Evolutionary conservation across 1,140 invertebrate species (phyloP).

Genomic region (Bicyclus anynana): DNA sequence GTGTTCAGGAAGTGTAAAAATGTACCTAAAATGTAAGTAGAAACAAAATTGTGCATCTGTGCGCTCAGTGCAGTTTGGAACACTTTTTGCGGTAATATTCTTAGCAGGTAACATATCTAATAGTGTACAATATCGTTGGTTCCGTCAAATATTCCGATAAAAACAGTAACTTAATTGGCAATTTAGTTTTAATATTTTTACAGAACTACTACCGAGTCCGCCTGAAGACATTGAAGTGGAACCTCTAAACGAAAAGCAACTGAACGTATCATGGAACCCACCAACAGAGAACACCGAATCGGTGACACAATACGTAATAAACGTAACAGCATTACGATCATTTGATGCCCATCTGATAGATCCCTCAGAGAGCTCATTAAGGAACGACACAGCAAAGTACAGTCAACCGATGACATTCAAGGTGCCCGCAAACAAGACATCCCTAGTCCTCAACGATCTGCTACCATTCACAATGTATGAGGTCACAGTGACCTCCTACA

Average conservation of each 20-base stretch:
- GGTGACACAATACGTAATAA: constrained; percentile 83
- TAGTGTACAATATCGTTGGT: too few relatives aligned
- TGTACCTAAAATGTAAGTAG: too few relatives aligned
- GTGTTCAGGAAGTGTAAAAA: too few relatives aligned
- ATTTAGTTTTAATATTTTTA: too few relatives aligned
- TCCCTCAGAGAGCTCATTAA: constrained; percentile 64
- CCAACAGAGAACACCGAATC: constrained; percentile 81
- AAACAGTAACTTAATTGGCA: too few relatives aligned
- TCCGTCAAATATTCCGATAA: too few relatives aligned
- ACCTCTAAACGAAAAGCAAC: constrained; percentile 81
- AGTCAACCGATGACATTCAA: constrained; percentile 55
- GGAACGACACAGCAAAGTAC: constrained; percentile 37
- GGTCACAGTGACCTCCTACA: constrained; percentile 83
- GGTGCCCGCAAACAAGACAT: constrained; percentile 78
- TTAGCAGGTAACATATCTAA: too few relatives aligned
- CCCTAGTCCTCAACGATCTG: constrained; percentile 79
- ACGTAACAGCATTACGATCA: constrained; percentile 82
- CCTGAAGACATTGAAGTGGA: constrained; percentile 84
- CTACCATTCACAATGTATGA: constrained; percentile 90
- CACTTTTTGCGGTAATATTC: too few relatives aligned
- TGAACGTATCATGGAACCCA: constrained; percentile 83
- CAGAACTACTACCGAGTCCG: constrained; percentile 85
- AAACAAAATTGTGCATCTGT: too few relatives aligned
- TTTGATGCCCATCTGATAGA: constrained; percentile 80
- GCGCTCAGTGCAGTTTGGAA: too few relatives aligned